Percentiles rank a stretch among this genome's conserved stretches.
Evolutionary conservation across 2,888 invertebrate species (phyloP).

Genomic region (Auanema sp.): DNA sequence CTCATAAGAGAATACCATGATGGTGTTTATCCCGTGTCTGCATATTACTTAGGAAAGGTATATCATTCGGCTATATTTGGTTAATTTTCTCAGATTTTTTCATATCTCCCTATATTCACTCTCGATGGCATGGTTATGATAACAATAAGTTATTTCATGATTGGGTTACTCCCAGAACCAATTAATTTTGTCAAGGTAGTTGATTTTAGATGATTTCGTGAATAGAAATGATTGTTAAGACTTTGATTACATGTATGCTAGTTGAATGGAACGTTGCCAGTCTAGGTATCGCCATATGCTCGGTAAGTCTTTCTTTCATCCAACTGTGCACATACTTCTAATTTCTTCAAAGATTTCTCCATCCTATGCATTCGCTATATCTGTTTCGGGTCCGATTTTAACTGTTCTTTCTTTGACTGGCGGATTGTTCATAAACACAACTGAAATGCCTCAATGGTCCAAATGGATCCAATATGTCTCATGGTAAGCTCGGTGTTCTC

Average conservation of each 20-base stretch:
- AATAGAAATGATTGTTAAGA: constrained; percentile 26
- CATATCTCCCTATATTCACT: constrained; percentile 77
- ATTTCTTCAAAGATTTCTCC: constrained; percentile 31
- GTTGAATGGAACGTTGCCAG: constrained; percentile 53
- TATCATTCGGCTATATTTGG: not conserved
- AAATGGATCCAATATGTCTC: constrained; percentile 57
- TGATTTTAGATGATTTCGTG: not conserved
- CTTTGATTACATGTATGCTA: constrained; percentile 45
- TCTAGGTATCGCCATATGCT: constrained; percentile 34
- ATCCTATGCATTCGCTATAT: constrained; percentile 53
- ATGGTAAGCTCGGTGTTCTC: constrained; percentile 33
- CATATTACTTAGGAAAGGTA: constrained; percentile 54
- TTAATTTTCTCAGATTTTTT: constrained; percentile 21
- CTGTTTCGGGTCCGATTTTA: constrained; percentile 57
- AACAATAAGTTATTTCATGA: constrained; percentile 82
- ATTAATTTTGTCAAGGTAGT: constrained; percentile 8
- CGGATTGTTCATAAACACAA: constrained; percentile 57
- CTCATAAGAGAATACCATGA: constrained; percentile 87
- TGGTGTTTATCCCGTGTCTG: constrained; percentile 80
- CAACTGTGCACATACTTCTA: not conserved
- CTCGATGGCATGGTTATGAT: constrained; percentile 82
- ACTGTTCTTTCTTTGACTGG: constrained; percentile 56
- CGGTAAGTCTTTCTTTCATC: not conserved
- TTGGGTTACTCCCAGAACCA: constrained; percentile 65
- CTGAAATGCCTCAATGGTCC: constrained; percentile 48